Percentiles rank a stretch among this genome's conserved stretches.
These are phyloP conservation scores for Caenorhabditis drosophilae DNA, from an alignment of 2,888 invertebrate genomes.

Conservation along the genomic window DNA sequence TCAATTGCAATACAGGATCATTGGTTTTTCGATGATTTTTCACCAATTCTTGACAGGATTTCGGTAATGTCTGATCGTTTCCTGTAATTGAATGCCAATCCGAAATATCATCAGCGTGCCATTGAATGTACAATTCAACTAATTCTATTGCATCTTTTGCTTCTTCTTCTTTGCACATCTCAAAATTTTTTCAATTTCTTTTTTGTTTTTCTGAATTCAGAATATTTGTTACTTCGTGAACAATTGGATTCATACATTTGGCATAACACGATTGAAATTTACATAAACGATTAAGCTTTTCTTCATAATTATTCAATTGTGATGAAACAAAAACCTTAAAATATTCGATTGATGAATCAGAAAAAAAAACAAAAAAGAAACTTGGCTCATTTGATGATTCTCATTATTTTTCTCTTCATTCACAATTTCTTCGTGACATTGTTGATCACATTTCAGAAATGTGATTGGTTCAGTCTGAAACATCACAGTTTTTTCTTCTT, in stretches of 20 bases:
- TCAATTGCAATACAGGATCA: constrained; percentile 45
- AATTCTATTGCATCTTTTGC: constrained; percentile 53
- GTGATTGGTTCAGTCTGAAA: constrained; percentile 66
- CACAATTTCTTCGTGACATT: constrained; percentile 57
- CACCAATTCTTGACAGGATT: constrained; percentile 27
- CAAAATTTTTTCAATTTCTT: constrained; percentile 4
- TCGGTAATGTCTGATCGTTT: constrained; percentile 36
- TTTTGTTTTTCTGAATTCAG: background rate
- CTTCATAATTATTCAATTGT: constrained; percentile 58
- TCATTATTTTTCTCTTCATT: constrained; percentile 11
- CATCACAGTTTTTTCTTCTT: too few species aligned
- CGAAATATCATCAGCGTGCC: constrained; percentile 62
- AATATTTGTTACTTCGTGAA: constrained; percentile 41
- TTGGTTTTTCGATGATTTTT: constrained; percentile 13
- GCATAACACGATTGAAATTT: constrained; percentile 62
- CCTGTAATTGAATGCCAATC: constrained; percentile 64
- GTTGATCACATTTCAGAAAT: constrained; percentile 65
- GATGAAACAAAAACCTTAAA: constrained; percentile 48
- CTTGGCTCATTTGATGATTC: background rate
- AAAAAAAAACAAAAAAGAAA: background rate
- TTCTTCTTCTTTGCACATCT: constrained; percentile 54
- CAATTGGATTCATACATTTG: constrained; percentile 54
- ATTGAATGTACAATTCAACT: constrained; percentile 58
- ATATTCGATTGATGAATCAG: background rate
- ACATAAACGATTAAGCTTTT: constrained; percentile 59